Evolutionary conservation across 2,113 vertebrate genomes (phyloP), one percentile per base, ranked within the genome.

Genomic region (Neolamprologus longior): DNA sequence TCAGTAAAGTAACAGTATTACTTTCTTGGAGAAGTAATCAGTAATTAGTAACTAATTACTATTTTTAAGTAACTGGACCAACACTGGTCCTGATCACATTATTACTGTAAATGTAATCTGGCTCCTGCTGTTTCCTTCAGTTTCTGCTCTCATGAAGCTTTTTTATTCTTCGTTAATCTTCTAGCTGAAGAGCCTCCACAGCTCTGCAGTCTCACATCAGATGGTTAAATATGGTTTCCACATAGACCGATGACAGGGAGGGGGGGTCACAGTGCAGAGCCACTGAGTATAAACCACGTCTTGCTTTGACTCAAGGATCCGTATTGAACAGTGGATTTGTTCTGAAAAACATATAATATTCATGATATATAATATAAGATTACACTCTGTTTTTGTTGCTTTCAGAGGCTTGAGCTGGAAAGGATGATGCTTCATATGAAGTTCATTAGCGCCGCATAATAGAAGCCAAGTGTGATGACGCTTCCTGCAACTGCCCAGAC

Each of bases 1-100:
- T 26, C 6, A 55, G 1, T 26, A 55, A 55, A 55, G 54, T 24
- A 26, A 26, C 2, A 0, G 53, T 0, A 13, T 55, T 55, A 13
- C 1, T 55, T 55, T 55, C 21, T 55, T 13, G 54, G 54, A 26
- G 54, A 55, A 7, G 54, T 26, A 55, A 55, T 26, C 11, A 13
- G 53, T 55, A 55, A 55, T 55, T 55, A 54, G 50, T 53, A 53
- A 53, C 50, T n/a, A 53, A 54, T 54, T 55, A 4, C 53, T 3
- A 3, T 55, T 55, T 10, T 53, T 0, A 10, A n/a, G 5, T 55
- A 12, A 24, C 2, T 55, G 1, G 21, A 55, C 21, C 21, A 55
- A 24, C 21, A 1, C 53, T 13, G 53, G 54, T 82, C 6, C 21
- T 61, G 80, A 57, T 9, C 14, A n/a, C 61, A 66, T 37, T 21